phyloP scores from a whole-genome alignment of 2,113 vertebrate genomes.

The Nycticorax nycticorax region DNA sequence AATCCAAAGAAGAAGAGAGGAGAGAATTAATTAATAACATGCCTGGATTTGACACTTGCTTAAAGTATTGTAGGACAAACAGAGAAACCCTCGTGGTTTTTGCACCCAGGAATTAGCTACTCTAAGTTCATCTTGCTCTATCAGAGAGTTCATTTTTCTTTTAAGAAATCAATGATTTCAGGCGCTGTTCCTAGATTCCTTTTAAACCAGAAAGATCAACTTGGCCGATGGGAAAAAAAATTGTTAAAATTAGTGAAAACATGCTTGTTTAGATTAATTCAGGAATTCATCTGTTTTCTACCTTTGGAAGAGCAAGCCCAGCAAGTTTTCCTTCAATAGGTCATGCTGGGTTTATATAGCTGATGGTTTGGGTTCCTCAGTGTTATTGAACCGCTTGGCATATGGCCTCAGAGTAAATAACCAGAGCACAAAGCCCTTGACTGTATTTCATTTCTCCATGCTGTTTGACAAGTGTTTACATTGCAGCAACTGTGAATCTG shows the following conservation, averaged over 20 bases:
- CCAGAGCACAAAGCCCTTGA: not conserved
- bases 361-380: not conserved
- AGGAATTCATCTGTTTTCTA: not conserved
- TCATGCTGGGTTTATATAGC: not conserved
- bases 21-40: not conserved
- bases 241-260: not conserved
- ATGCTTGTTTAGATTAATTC: not conserved
- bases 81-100: not conserved
- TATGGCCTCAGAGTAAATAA: not conserved
- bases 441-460: not conserved
- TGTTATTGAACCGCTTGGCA: not conserved
- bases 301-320: not conserved
- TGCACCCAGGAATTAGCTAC: not conserved
- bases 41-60: not conserved
- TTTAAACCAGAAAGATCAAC: not conserved
- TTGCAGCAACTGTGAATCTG: not conserved
- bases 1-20: not conserved
- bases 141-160: not conserved
- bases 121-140: not conserved
- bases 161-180: not conserved
- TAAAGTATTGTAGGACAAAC: not conserved
- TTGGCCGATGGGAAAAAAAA: not conserved
- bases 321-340: not conserved
- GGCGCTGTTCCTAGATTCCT: not conserved
- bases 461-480: not conserved